Evolutionary conservation across 1,140 invertebrate species (phyloP).

Genomic region (Palaemon carinicauda): DNA sequence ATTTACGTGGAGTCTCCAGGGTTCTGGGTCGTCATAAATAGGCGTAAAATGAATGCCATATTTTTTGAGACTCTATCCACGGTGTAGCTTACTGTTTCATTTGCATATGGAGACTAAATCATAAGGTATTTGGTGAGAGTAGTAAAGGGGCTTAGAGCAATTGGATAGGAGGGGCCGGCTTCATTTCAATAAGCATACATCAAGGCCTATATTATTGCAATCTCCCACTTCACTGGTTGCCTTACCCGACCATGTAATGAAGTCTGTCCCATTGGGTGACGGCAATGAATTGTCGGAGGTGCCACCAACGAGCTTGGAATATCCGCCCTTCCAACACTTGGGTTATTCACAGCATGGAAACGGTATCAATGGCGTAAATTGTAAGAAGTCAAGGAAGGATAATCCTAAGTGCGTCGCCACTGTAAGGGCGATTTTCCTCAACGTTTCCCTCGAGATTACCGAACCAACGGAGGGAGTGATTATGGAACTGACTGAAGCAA

Average conservation of each 20-base stretch:
- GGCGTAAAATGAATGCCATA: slow-evolving; percentile 33
- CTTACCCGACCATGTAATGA: slow-evolving; percentile 61
- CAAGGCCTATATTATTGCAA: slow-evolving; percentile 61
- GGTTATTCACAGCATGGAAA: slow-evolving; percentile 57
- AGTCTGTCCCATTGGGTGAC: slow-evolving; percentile 58
- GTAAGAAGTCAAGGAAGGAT: slow-evolving; percentile 41
- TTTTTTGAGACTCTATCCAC: slow-evolving; percentile 27
- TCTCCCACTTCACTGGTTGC: slow-evolving; percentile 61
- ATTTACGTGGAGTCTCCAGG: neutral
- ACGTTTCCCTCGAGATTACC: neutral
- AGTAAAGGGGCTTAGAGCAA: slow-evolving; percentile 44
- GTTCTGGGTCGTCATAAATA: slow-evolving; percentile 21
- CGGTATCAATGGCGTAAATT: slow-evolving; percentile 52
- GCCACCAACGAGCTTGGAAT: slow-evolving; percentile 40
- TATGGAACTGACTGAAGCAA: slow-evolving; percentile 7
- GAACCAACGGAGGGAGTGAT: slow-evolving; percentile 11
- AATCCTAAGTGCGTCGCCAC: neutral
- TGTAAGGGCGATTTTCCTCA: slow-evolving; percentile 28
- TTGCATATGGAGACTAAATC: slow-evolving; percentile 48
- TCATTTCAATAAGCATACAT: slow-evolving; percentile 61
- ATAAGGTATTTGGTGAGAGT: slow-evolving; percentile 31
- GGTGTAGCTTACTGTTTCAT: slow-evolving; percentile 43
- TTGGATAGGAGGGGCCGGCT: slow-evolving; percentile 54
- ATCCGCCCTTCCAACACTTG: slow-evolving; percentile 47
- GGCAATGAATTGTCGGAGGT: slow-evolving; percentile 59